Evolutionary conservation across 2,113 vertebrate genomes (phyloP).

Genomic region (Micromys minutus): DNA sequence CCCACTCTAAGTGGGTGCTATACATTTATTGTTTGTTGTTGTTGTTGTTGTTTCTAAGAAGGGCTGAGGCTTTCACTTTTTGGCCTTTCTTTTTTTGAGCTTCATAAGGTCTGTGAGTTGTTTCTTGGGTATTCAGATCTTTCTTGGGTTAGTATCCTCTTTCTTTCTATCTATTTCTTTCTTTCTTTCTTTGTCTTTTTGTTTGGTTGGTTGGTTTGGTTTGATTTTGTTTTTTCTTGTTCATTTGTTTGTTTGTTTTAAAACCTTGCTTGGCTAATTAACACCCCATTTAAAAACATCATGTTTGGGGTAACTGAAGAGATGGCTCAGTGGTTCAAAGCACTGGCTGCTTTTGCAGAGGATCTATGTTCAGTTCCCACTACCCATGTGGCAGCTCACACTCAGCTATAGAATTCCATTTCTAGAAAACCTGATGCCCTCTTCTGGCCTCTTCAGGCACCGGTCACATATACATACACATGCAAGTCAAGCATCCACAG

Average conservation of each 20-base stretch:
- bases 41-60: too few species aligned
- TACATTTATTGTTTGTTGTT: too few species aligned
- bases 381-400: background rate
- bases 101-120: too few species aligned
- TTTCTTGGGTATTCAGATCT: too few species aligned
- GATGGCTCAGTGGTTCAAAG: background rate
- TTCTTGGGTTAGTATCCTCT: too few species aligned
- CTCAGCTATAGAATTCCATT: background rate
- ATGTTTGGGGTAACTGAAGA: background rate
- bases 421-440: background rate
- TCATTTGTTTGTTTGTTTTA: background rate
- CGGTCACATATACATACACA: background rate
- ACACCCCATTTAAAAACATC: background rate
- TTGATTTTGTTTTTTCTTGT: too few species aligned
- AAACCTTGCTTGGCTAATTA: background rate
- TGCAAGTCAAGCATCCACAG: background rate
- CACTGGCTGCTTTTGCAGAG: background rate
- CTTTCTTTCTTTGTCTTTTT: too few species aligned
- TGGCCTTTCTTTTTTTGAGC: too few species aligned
- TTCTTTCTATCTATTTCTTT: background rate
- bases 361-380: background rate
- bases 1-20: too few species aligned
- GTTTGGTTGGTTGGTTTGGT: too few species aligned
- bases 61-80: too few species aligned
- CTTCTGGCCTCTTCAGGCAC: background rate